Conservation (phyloP, 2,888 invertebrate genomes). For the Coenonympha arcania region DNA sequence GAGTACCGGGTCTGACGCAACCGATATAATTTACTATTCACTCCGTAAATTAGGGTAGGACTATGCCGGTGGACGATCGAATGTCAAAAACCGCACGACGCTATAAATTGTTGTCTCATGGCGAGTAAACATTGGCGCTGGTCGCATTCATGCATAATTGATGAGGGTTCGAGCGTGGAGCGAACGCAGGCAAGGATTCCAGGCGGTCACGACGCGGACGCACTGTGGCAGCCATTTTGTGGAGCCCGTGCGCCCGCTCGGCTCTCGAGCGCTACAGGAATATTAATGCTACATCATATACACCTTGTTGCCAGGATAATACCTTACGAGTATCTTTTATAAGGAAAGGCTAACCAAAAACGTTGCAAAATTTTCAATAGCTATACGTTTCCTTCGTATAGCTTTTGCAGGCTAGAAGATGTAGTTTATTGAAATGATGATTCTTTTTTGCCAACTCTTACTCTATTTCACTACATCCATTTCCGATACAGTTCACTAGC, state of each 20-base stretch:
- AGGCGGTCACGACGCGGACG: conserved; percentile 65
- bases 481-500: conserved; percentile 4
- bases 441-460: not conserved
- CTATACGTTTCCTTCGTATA: too few species aligned
- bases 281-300: conserved; percentile 59
- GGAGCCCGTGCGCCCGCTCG: conserved; percentile 58
- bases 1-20: too few species aligned
- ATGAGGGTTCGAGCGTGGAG: conserved; percentile 68
- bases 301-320: conserved; percentile 23
- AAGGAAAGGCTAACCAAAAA: too few species aligned
- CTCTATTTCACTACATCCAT: not conserved
- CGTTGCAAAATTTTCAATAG: too few species aligned
- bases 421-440: too few species aligned
- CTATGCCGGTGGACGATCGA: conserved; percentile 24
- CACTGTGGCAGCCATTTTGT: conserved; percentile 73
- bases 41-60: conserved; percentile 11
- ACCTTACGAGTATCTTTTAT: too few species aligned
- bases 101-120: conserved; percentile 71
- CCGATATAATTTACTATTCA: not conserved
- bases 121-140: conserved; percentile 70
- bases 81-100: conserved; percentile 71
- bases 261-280: conserved; percentile 56
- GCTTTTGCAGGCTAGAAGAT: too few species aligned
- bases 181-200: conserved; percentile 71
- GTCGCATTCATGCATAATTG: conserved; percentile 73